Percentiles rank a stretch among this genome's conserved stretches.
Conservation (phyloP, 2,797 vertebrate species). For the Sternotherus odoratus region DNA sequence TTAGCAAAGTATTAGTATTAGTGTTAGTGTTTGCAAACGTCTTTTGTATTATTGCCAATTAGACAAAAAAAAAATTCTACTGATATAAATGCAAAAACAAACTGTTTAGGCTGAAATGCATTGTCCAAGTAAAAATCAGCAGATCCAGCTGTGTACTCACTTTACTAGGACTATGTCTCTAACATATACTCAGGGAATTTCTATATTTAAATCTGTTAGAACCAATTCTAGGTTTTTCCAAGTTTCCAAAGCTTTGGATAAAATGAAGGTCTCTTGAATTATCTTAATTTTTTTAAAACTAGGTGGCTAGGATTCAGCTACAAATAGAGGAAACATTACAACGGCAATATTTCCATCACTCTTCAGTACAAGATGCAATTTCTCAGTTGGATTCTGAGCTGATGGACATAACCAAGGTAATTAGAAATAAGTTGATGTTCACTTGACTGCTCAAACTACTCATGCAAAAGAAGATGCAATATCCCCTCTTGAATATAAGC, state of each 20-base stretch:
- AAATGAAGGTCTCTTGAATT: not conserved
- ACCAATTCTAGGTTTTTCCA: not conserved
- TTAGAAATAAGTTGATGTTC: not conserved
- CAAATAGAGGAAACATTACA: slow-evolving; percentile 96
- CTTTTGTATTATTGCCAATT: not conserved
- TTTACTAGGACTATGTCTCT: not conserved
- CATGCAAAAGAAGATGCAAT: not conserved
- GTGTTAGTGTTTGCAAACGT: not conserved
- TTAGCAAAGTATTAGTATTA: not conserved
- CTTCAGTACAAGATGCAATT: slow-evolving; percentile 91
- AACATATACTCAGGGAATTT: not conserved
- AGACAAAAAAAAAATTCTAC: not conserved
- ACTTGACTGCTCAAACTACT: not conserved
- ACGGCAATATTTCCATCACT: slow-evolving; percentile 91
- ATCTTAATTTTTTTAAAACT: slow-evolving; percentile 39
- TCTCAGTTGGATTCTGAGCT: slow-evolving; percentile 94
- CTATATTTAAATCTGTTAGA: not conserved
- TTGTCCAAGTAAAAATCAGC: accelerated
- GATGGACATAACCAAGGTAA: slow-evolving; percentile 98
- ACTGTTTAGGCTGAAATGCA: not conserved
- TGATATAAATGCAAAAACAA: not conserved
- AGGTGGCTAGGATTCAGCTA: slow-evolving; percentile 97
- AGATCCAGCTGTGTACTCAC: not conserved
- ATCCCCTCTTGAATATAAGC: not conserved
- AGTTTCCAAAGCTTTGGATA: not conserved